Conservation (phyloP, 2,797 vertebrate species). For the Threskiornis aethiopicus region DNA sequence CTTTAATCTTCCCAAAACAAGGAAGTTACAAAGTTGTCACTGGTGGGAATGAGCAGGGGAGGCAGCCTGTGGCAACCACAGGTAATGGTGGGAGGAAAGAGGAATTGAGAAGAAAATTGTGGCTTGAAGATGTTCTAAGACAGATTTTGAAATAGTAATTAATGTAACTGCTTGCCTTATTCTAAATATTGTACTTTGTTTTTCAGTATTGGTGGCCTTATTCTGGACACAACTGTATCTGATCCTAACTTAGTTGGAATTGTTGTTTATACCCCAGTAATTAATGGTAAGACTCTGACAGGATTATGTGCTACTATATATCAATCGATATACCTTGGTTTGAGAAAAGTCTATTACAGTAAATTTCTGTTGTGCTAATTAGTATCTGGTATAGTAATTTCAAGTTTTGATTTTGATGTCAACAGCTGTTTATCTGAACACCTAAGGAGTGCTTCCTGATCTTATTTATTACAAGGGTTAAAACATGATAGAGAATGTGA, state of each 20-base stretch:
- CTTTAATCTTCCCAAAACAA: neutral
- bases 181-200: conserved; percentile 26
- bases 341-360: neutral
- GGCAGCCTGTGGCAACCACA: neutral
- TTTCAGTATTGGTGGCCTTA: conserved; percentile 94
- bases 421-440: neutral
- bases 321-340: neutral
- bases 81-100: neutral
- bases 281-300: conserved; percentile 87
- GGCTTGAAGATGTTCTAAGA: neutral
- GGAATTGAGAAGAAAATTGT: neutral
- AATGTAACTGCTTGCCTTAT: neutral
- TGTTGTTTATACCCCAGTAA: conserved; percentile 95
- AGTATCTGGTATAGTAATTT: neutral
- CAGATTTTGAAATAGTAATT: neutral
- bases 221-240: conserved; percentile 96
- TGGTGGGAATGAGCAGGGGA: neutral
- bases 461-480: neutral
- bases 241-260: conserved; percentile 94
- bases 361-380: neutral
- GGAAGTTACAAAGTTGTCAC: neutral
- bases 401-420: neutral
- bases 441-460: neutral
- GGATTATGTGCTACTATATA: neutral
- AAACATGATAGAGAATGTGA: neutral